Evolutionary conservation across 1,140 invertebrate species (phyloP).

Genomic region (Lordiphosa stackelbergi): DNA sequence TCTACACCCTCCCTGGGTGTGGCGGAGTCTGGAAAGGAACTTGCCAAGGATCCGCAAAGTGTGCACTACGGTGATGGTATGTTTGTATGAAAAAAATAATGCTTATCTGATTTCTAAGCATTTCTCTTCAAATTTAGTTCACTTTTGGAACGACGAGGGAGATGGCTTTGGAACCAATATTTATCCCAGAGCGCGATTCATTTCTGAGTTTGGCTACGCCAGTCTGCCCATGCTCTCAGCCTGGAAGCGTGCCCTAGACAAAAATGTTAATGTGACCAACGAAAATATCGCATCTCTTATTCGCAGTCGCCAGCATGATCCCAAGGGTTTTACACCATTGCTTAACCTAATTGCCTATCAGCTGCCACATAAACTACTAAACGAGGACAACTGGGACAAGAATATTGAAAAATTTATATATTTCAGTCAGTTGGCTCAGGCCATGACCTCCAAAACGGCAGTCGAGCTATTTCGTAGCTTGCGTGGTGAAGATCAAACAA

Average conservation of each 20-base stretch:
- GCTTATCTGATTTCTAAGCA: background rate
- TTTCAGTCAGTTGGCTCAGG: conserved; percentile 91
- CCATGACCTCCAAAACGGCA: conserved; percentile 89
- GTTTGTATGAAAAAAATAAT: background rate
- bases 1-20: conserved; percentile 96
- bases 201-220: conserved; percentile 97
- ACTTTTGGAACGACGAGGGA: conserved; percentile 92
- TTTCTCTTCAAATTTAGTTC: conserved; percentile 81
- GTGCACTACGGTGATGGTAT: conserved; percentile 91
- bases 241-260: conserved; percentile 79
- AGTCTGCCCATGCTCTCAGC: conserved; percentile 85
- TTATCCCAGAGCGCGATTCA: conserved; percentile 90
- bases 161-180: conserved; percentile 87
- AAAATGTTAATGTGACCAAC: conserved; percentile 38
- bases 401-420: conserved; percentile 82
- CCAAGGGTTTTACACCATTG: conserved; percentile 83
- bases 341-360: conserved; percentile 80
- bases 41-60: conserved; percentile 86
- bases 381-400: conserved; percentile 77
- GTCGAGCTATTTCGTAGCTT: conserved; percentile 91
- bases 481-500: conserved; percentile 85
- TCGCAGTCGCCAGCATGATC: conserved; percentile 89
- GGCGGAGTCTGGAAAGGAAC: conserved; percentile 84
- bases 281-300: conserved; percentile 83
- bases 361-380: conserved; percentile 79